Percentiles rank a stretch among this genome's conserved stretches.
phyloP scores from a whole-genome alignment of 2,113 vertebrate species.

The Cynopterus brachyotis region DNA sequence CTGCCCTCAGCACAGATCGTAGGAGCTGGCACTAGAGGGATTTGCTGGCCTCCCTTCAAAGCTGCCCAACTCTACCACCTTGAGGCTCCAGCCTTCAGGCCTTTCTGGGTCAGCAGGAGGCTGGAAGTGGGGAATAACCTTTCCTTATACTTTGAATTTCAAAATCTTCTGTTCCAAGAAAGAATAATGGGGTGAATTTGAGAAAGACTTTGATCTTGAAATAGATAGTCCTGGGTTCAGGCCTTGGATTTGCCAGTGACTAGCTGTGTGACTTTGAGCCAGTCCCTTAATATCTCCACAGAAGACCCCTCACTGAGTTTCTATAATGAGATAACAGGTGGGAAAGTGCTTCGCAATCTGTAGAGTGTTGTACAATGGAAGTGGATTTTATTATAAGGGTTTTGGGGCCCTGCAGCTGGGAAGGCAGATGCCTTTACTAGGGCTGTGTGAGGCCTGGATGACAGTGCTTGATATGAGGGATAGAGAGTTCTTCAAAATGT shows the following conservation, averaged over 20 bases:
- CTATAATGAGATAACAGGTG: neutral
- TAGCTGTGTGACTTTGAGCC: slow-evolving; percentile 53
- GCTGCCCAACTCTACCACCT: too few relatives aligned
- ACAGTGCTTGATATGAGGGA: neutral
- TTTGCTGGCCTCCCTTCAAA: neutral
- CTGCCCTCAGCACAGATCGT: neutral
- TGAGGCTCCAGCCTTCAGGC: neutral
- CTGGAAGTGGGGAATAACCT: neutral
- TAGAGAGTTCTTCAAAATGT: neutral
- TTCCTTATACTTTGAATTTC: neutral
- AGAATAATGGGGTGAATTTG: neutral
- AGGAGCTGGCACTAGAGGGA: neutral
- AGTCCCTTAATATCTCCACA: neutral
- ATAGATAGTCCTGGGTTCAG: neutral
- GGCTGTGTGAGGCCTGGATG: neutral
- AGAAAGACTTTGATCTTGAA: slow-evolving; percentile 66
- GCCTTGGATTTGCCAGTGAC: slow-evolving; percentile 60
- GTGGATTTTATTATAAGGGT: neutral
- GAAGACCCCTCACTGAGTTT: neutral
- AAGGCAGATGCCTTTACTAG: neutral
- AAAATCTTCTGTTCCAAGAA: neutral
- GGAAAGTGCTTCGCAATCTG: neutral
- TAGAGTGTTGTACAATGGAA: neutral
- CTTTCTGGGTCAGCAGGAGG: neutral
- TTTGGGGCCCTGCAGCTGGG: too few relatives aligned